phyloP scores from a whole-genome alignment of 2,888 invertebrate species.

The Drosophila emarginata region DNA sequence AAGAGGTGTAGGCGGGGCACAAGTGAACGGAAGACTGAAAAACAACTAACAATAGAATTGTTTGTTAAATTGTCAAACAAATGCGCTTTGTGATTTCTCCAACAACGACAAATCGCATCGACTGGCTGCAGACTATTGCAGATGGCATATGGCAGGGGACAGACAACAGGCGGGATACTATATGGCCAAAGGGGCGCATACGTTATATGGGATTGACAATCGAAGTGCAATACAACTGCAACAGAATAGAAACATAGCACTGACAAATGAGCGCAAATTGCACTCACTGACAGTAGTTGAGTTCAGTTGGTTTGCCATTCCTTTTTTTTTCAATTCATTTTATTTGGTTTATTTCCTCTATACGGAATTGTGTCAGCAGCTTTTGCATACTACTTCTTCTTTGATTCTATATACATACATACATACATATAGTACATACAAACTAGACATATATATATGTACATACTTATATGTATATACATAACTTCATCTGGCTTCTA shows the following conservation, averaged over 20 bases:
- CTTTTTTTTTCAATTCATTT: constrained; percentile 13
- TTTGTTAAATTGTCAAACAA: constrained; percentile 52
- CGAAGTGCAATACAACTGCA: constrained; percentile 19
- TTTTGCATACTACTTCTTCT: constrained; percentile 20
- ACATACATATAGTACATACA: not conserved
- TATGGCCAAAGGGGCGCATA: constrained; percentile 60
- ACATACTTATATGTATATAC: not conserved
- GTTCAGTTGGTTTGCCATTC: constrained; percentile 37
- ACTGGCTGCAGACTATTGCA: constrained; percentile 1
- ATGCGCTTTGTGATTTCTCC: constrained; percentile 48
- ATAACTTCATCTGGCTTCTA: no score
- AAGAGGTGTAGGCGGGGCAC: constrained; percentile 14
- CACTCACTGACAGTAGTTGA: constrained; percentile 23
- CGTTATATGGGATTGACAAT: constrained; percentile 54
- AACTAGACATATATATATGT: no score
- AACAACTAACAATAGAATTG: constrained; percentile 52
- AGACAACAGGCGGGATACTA: constrained; percentile 27
- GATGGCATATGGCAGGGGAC: constrained; percentile 18
- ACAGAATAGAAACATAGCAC: constrained; percentile 13
- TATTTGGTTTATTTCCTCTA: constrained; percentile 22
- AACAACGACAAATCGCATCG: constrained; percentile 15
- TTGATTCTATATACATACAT: not conserved
- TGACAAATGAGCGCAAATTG: constrained; percentile 67
- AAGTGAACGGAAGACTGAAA: constrained; percentile 14
- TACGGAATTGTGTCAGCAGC: constrained; percentile 25